Base-by-base conservation (phyloP, 1,140 invertebrate genomes). In the Drosophila navojoa region DNA sequence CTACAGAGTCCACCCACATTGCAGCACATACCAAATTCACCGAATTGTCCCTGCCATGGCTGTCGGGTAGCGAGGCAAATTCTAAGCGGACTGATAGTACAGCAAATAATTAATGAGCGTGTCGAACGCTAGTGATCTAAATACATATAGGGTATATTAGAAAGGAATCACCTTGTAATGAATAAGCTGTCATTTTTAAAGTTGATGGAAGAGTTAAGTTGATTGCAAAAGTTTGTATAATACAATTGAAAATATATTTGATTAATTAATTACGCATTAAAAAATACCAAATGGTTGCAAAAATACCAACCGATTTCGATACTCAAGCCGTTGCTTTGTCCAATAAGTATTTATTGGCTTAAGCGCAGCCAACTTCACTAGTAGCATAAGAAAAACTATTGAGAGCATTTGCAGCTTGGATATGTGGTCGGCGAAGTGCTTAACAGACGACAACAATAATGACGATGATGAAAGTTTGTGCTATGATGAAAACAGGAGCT, bases 51-150 rank as follows among this genome's bases (percentile, higher is more conserved):
- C 22, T 86, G 81, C 47, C 53, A 78, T 25, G 76, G 68, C 10
- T 86, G 81, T 42, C 45, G 40, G 1, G 47, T 73, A 42, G 64
- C 78, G 35, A 63, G 82, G 13, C 64, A 79, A 47, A 81, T 78
- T 27, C 25, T 81, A n/a, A 76, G 67, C 10, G 52, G 70, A 2
- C 25, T 81, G 32, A 63, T 81, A 13, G 32, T 76, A 19, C 77
- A 81, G n/a, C 70, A 81, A 16, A 29, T 73, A 0, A 38, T 62
- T 16, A 15, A 52, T 13, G 42, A 60, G 45, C 74, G 62, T 25
- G 45, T 22, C 10, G 55, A 50, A 2, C 15, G 15, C 13, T 45
- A 53, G 13, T 4, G 13, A 19, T 6, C n/a, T 6, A 27, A 27
- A 6, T 15, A 27, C 4, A 3, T 4, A 13, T 6, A 29, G 27